Evolutionary conservation across 2,888 invertebrate genomes (phyloP).

Genomic region (Rotaria magnacalcarata): DNA sequence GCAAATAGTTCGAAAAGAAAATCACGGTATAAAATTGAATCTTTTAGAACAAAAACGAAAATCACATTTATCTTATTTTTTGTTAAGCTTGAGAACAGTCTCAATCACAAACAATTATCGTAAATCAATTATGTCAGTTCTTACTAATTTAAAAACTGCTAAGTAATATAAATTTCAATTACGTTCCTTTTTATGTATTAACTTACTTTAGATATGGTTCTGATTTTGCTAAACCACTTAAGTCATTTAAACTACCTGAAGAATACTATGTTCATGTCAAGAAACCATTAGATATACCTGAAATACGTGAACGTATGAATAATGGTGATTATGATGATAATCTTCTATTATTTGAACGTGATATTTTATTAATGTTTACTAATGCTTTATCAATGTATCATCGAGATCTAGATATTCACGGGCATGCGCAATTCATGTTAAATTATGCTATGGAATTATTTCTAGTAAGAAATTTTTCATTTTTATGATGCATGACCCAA

Average conservation of each 20-base stretch:
- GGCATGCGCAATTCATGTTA: neutral
- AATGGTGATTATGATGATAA: conserved; percentile 4
- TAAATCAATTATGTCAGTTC: neutral
- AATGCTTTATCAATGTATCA: neutral
- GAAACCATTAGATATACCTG: neutral
- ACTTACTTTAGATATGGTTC: neutral
- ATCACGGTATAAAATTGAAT: neutral
- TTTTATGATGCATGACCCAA: too few relatives aligned
- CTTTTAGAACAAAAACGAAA: too few relatives aligned
- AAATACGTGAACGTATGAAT: conserved; percentile 12
- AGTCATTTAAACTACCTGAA: neutral
- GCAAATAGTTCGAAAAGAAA: neutral
- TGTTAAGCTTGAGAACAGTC: neutral
- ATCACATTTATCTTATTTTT: too few relatives aligned
- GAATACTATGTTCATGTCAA: neutral
- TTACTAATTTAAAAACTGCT: neutral
- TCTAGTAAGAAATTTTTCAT: neutral
- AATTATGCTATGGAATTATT: conserved; percentile 6
- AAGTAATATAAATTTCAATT: neutral
- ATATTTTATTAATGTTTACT: neutral
- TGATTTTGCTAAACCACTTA: conserved; percentile 14
- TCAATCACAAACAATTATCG: neutral
- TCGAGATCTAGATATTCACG: neutral
- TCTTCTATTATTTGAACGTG: neutral
- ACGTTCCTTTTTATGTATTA: too few relatives aligned